Evolutionary conservation across 2,888 invertebrate genomes (phyloP), one percentile per base, ranked within the genome.

Genomic region (Clivina fossor): DNA sequence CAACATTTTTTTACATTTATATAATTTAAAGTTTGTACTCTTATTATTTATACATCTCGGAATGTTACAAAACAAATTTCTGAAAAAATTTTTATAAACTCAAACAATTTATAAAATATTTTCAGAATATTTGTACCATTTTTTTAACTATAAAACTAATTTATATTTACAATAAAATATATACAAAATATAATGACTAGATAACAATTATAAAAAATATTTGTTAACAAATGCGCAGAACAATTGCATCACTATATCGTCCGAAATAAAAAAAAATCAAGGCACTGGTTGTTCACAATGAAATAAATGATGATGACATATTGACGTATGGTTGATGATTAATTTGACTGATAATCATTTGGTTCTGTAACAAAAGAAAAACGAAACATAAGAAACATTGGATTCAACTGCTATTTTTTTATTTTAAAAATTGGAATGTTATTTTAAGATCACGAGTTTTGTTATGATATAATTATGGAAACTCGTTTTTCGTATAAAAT

Each of bases 181-280:
- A 32, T 51, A 51, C 51, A 51, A 32, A 15, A 51, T 43, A 41
- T 43, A 53, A 44, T 53, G 53, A 53, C 53, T 53, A 53, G 53
- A 53, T 44, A 53, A 53, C 51, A 43, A 48, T 43, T 43, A 44
- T 26, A 53, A 44, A 53, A 35, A 43, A 51, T 43, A 51, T 26
- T 26, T 37, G 37, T 48, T 24, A 48, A 48, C 62, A 61, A 62
- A 40, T 58, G 58, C 51, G 60, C 58, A 56, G 58, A 66, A 67
- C 64, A 65, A 67, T 70, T n/a, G n/a, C n/a, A 69, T 71, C 70
- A 70, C 70, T 69, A 24, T 37, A 48, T 37, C 67, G 62, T 63
- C 65, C 68, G 68, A 69, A 67, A 69, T 68, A 63, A 66, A n/a
- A n/a, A n/a, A n/a, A n/a, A n/a, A n/a, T 59, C 57, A 71, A 73